These are phyloP conservation scores for Rallus crepitans DNA, from an alignment of 2,797 vertebrate genomes.

Conservation along the genomic window DNA sequence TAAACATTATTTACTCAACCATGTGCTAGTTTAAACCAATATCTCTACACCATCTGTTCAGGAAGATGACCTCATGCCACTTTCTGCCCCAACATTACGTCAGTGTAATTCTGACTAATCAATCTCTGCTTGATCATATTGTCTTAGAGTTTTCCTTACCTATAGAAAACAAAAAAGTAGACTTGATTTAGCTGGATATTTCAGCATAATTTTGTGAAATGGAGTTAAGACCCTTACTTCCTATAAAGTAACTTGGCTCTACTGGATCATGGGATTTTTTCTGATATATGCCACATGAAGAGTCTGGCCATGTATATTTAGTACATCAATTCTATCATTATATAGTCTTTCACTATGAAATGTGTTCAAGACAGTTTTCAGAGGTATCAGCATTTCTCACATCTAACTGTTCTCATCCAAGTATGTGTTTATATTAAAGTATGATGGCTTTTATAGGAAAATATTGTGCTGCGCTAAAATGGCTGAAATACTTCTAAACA, in stretches of 20 bases:
- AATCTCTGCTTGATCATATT: slow-evolving; percentile 30
- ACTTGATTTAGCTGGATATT: background rate
- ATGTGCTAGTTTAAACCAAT: slow-evolving; percentile 78
- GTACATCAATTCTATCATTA: background rate
- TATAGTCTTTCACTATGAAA: background rate
- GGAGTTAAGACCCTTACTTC: background rate
- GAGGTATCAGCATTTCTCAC: background rate
- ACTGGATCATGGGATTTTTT: background rate
- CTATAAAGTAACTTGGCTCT: background rate
- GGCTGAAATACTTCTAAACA: background rate
- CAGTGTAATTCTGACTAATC: slow-evolving; percentile 60
- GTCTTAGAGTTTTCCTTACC: background rate
- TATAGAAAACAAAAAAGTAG: background rate
- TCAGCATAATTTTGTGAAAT: background rate
- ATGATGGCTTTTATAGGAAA: background rate
- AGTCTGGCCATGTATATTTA: background rate
- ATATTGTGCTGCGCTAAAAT: background rate
- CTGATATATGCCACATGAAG: background rate
- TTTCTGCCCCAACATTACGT: slow-evolving; percentile 53
- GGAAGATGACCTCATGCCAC: slow-evolving; percentile 75
- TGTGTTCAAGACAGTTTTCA: background rate
- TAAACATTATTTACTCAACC: slow-evolving; percentile 80
- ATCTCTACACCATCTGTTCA: slow-evolving; percentile 82
- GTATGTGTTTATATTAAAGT: background rate
- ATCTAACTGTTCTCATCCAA: background rate